Evolutionary conservation across 2,113 vertebrate genomes (phyloP).

Genomic region (Tonatia bakeri): DNA sequence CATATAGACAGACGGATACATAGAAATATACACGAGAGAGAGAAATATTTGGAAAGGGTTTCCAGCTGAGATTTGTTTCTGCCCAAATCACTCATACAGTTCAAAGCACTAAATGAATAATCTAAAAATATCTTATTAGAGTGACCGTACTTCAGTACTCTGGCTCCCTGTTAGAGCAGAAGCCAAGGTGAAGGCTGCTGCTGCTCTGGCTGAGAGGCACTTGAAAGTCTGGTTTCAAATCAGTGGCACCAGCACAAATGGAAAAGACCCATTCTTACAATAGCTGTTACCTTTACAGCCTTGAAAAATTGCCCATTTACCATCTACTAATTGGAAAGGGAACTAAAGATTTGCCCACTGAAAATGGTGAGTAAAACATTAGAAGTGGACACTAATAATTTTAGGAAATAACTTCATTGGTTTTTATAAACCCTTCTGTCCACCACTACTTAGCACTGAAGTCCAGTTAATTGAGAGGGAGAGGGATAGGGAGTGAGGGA

Average conservation of each 20-base stretch:
- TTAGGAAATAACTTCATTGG: background rate
- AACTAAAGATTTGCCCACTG: background rate
- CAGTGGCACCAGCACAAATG: background rate
- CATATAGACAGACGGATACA: too few species aligned
- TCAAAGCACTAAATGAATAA: background rate
- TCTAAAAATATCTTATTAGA: background rate
- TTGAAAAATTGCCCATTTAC: background rate
- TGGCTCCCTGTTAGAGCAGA: background rate
- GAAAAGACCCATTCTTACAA: background rate
- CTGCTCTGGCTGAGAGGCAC: background rate
- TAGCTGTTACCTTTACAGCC: background rate
- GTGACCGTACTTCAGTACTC: background rate
- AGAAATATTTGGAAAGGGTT: background rate
- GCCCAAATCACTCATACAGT: background rate
- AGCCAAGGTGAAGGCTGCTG: background rate
- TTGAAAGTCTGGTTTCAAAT: background rate
- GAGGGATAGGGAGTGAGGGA: background rate
- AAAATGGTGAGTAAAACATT: background rate
- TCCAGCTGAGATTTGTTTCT: conserved; percentile 20
- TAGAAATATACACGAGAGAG: background rate
- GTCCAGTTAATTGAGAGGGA: background rate
- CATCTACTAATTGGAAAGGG: background rate
- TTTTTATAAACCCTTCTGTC: background rate
- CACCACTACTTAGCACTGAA: background rate
- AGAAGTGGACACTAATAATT: background rate